phyloP scores from a whole-genome alignment of 1,140 invertebrate species.

The Acyrthosiphon pisum region DNA sequence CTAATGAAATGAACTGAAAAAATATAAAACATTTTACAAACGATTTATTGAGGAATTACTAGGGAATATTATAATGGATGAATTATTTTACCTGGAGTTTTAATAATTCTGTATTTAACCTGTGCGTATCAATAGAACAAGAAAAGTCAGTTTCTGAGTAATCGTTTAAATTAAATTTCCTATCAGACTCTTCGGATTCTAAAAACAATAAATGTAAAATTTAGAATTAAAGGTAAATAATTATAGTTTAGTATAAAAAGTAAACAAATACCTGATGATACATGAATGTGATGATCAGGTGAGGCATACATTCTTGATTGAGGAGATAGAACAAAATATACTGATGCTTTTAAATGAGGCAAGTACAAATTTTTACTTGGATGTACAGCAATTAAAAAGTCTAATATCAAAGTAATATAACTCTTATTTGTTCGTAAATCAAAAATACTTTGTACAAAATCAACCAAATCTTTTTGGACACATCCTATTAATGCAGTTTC shows the following conservation, averaged over 20 bases:
- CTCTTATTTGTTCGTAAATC: conserved; percentile 46
- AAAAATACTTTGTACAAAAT: conserved; percentile 50
- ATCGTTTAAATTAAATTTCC: conserved; percentile 35
- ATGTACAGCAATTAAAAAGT: conserved; percentile 51
- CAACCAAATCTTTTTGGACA: conserved; percentile 50
- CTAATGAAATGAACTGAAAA: not conserved
- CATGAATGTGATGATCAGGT: conserved; percentile 21
- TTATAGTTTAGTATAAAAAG: not conserved
- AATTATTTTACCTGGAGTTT: conserved; percentile 48
- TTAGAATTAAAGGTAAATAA: not conserved
- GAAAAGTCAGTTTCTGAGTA: conserved; percentile 50
- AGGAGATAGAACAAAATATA: conserved; percentile 45
- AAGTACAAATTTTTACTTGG: conserved; percentile 40
- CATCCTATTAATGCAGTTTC: conserved; percentile 28
- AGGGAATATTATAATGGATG: not conserved
- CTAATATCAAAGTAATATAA: conserved; percentile 48
- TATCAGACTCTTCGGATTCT: conserved; percentile 31
- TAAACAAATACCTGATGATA: conserved; percentile 33
- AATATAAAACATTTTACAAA: not conserved
- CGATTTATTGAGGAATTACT: not conserved
- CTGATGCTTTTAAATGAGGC: conserved; percentile 46
- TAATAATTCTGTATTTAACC: conserved; percentile 50
- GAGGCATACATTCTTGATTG: conserved; percentile 44
- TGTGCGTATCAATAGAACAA: conserved; percentile 23
- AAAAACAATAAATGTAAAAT: not conserved